These are phyloP conservation scores for Peromyscus nudipes DNA, from an alignment of 2,797 vertebrate genomes.

Conservation along the genomic window DNA sequence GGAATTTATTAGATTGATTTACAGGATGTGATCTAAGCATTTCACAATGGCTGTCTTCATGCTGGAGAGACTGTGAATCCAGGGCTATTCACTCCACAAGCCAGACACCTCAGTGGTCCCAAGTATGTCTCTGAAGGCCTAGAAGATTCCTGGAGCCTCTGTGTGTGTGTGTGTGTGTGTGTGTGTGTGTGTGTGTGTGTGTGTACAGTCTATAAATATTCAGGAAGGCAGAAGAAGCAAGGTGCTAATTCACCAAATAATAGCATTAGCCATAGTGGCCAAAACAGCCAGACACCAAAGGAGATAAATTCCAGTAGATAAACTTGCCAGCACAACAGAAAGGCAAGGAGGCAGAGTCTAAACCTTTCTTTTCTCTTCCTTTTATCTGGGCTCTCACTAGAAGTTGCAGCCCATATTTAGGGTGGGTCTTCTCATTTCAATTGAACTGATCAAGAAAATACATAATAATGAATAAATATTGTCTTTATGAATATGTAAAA, in stretches of 20 bases:
- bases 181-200: too few relatives aligned
- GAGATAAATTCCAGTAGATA: neutral
- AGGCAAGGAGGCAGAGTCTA: neutral
- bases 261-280: neutral
- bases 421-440: neutral
- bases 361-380: neutral
- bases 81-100: neutral
- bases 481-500: neutral
- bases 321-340: neutral
- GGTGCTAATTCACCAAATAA: neutral
- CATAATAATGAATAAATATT: neutral
- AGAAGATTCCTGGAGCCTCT: neutral
- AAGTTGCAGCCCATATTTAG: neutral
- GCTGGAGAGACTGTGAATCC: neutral
- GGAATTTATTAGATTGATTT: neutral
- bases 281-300: neutral
- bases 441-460: neutral
- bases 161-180: too few relatives aligned
- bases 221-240: neutral
- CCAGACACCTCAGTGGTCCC: neutral
- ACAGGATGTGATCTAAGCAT: neutral
- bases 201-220: neutral
- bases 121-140: neutral
- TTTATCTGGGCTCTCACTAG: neutral
- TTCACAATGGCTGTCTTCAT: neutral